Evolutionary conservation across 2,113 vertebrate genomes (phyloP), one percentile per base, ranked within the genome.

Genomic region (Corynorhinus townsendii): DNA sequence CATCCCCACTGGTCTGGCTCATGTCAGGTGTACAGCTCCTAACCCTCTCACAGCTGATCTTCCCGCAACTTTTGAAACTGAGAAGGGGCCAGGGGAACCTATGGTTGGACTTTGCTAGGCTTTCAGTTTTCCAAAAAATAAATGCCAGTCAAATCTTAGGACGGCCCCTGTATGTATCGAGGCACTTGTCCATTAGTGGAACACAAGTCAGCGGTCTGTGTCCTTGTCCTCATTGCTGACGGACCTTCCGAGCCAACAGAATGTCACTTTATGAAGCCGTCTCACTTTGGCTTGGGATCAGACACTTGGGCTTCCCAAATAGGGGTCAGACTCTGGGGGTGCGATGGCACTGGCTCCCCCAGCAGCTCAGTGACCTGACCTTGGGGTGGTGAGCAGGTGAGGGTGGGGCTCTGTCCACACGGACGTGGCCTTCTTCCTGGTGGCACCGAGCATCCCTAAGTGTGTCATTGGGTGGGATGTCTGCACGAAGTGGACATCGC

Each of bases 151-250:
- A 24, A 33, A 12, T 52, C 1, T 11, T 3, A 73, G 3, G 28
- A 8, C 26, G 24, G 40, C 54, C 54, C 59, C 2, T 5, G 1
- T 5, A 0, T 28, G 19, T 45, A 15, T 10, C 2, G 19, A 30
- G 30, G n/a, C 33, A 28, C 35, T 10, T 12, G 33, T 38, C 64
- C 0, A 0, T 40, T 3, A 10, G 68, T 22, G 62, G 83, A 9
- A 6, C 2, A 2, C 6, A 26, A 5, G 8, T 19, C 68, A 15
- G 62, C n/a, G 2, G 1, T 4, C 30, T 7, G 9, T 45, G 71
- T 43, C 59, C 72, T 69, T 49, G 38, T 56, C 33, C 43, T 64
- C 2, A 0, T 20, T 38, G 9, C 52, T 7, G 33, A 6, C 43
- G 5, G 33, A 6, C 73, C 45, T 79, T 3, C 11, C 3, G 3